Conservation (phyloP, 2,113 vertebrate species). For the Ovibos moschatus region DNA sequence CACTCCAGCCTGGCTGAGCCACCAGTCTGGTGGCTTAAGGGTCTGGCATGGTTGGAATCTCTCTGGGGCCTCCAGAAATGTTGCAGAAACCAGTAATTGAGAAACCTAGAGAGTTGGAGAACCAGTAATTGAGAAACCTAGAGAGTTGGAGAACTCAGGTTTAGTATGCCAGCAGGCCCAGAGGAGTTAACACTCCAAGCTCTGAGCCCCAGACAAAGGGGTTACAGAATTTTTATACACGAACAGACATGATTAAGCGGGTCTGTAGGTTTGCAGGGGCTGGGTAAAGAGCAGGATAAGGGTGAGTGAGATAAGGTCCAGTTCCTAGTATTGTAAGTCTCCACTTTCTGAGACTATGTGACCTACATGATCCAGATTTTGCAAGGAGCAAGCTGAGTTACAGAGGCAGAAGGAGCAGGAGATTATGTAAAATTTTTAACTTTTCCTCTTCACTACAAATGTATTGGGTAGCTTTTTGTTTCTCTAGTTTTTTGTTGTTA, state of each 20-base stretch:
- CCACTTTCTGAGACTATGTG: background rate
- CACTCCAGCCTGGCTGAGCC: background rate
- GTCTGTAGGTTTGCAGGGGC: background rate
- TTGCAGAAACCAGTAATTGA: background rate
- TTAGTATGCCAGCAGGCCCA: background rate
- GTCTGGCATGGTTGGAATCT: background rate
- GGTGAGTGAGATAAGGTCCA: background rate
- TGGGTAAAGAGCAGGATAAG: background rate
- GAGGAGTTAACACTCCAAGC: background rate
- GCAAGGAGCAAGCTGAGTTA: background rate
- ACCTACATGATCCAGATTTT: background rate
- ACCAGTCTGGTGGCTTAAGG: background rate
- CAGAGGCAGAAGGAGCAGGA: background rate
- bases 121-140: background rate
- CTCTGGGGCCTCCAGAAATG: background rate
- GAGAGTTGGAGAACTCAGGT: background rate
- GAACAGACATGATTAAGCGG: background rate
- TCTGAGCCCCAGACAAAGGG: background rate
- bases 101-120: background rate
- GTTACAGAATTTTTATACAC: background rate
- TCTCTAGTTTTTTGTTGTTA: background rate
- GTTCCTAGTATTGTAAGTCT: background rate
- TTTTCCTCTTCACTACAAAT: background rate
- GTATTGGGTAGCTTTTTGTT: background rate
- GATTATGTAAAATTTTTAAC: background rate